Evolutionary conservation across 2,797 vertebrate genomes (phyloP), one percentile per base, ranked within the genome.

Genomic region (Gymnopithys bicolor): DNA sequence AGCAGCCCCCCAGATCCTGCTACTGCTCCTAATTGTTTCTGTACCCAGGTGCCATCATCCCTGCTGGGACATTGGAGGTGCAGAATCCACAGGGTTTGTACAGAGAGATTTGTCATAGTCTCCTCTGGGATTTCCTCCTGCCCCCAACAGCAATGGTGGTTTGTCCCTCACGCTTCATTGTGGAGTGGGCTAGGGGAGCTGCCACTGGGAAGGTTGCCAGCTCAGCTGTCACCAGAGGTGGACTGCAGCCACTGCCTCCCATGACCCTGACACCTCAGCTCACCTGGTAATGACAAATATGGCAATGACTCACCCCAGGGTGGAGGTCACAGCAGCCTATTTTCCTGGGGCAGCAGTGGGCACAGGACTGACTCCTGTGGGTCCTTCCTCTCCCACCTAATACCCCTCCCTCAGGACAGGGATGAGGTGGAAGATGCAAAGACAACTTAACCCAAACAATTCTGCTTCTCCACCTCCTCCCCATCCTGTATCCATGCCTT

Each of bases 81-180:
- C 33, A 78, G 49, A 14, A 19, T 39, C 53, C 46, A 19, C 0
- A 10, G 28, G 8, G 13, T 28, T n/a, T 74, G 32, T 7, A 17
- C 30, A 46, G 73, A 59, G 43, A 48, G 13, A 67, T 84, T 51
- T 87, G 19, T 37, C 49, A 25, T 16, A 14, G 11, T 45, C 17
- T 60, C 48, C 43, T 52, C 28, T 24, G n/a, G 37, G 58, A 46
- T 79, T 76, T 79, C 63, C 41, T 90, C 58, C 60, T 79, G 46
- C 45, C 21, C 63, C 39, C 46, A 21, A 33, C 1, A 0, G 27
- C 1, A 4, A 43, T 3, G 4, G 49, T 62, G 66, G 23, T 78
- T 84, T 0, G 0, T 13, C 7, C n/a, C 15, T 28, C 1, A 1
- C 35, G 53, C 24, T 46, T 84, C n/a, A 33, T 78, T 4, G 0